These are phyloP conservation scores for Ichneumoninae sp. DNA, from an alignment of 2,888 invertebrate species.

Conservation along the genomic window DNA sequence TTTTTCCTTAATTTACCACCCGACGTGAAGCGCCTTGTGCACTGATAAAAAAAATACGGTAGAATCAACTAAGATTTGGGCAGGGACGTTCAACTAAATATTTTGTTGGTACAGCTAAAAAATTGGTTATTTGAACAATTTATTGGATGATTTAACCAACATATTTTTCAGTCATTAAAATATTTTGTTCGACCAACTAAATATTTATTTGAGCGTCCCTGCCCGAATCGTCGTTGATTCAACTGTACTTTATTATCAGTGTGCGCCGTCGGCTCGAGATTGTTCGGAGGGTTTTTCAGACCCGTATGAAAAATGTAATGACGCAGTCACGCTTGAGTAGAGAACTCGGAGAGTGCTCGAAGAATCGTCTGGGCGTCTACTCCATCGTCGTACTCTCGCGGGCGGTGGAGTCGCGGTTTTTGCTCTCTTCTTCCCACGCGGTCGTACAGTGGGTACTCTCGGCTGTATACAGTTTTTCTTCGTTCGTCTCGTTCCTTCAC, in stretches of 20 bases:
- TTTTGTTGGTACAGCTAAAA: no score
- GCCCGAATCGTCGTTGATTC: no score
- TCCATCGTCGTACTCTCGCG: conserved; percentile 34
- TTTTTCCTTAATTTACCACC: neutral
- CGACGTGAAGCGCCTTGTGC: neutral
- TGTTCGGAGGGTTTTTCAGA: conserved; percentile 4
- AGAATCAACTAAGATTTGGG: no score
- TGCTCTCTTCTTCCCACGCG: conserved; percentile 9
- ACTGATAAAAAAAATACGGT: no score
- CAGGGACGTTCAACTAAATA: no score
- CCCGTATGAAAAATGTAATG: conserved; percentile 49
- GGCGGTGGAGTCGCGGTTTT: conserved; percentile 20
- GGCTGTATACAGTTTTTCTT: conserved; percentile 7
- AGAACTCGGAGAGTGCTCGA: conserved; percentile 51
- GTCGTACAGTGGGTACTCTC: neutral
- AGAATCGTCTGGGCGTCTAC: conserved; percentile 37
- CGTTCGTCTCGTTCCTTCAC: conserved; percentile 14
- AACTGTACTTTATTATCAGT: no score
- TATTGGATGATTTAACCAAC: no score
- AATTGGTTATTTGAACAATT: no score
- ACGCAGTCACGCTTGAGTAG: conserved; percentile 50
- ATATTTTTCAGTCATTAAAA: no score
- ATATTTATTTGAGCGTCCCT: no score
- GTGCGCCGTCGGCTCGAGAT: neutral
- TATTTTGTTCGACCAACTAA: no score